phyloP scores from a whole-genome alignment of 2,797 vertebrate genomes.

The Hydrophis major region DNA sequence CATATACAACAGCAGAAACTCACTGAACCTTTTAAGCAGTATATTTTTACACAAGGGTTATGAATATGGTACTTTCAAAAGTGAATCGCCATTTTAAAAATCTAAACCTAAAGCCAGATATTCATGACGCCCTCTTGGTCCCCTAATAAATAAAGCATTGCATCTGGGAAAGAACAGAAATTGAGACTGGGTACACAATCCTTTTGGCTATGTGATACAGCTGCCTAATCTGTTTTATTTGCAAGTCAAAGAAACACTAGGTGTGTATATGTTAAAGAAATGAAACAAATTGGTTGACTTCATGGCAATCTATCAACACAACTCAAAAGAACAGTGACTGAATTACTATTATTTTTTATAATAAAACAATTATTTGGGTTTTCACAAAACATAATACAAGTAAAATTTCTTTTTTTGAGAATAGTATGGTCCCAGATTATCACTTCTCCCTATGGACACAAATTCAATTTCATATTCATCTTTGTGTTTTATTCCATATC shows the following conservation, averaged over 20 bases:
- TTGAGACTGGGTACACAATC: neutral
- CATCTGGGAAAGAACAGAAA: neutral
- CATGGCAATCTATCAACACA: slow-evolving; percentile 16
- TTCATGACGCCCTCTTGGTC: neutral
- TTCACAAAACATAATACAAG: no score
- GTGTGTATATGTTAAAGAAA: neutral
- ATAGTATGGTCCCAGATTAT: no score
- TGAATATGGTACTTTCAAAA: neutral
- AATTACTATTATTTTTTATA: slow-evolving; percentile 9
- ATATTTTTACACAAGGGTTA: neutral
- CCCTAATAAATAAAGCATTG: neutral
- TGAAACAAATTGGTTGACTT: slow-evolving; percentile 19
- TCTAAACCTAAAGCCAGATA: neutral
- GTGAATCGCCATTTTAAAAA: neutral
- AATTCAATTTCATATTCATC: no score
- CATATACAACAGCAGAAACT: neutral
- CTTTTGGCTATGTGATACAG: neutral
- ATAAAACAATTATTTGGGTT: no score
- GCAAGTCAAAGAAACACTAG: neutral
- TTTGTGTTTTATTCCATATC: no score
- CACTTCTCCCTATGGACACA: no score
- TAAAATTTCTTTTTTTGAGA: no score
- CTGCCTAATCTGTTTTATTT: slow-evolving; percentile 12
- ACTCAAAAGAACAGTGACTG: slow-evolving; percentile 1
- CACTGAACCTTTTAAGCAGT: neutral